Evolutionary conservation across 2,797 vertebrate genomes (phyloP).

Genomic region (Phoeniculus purpureus): DNA sequence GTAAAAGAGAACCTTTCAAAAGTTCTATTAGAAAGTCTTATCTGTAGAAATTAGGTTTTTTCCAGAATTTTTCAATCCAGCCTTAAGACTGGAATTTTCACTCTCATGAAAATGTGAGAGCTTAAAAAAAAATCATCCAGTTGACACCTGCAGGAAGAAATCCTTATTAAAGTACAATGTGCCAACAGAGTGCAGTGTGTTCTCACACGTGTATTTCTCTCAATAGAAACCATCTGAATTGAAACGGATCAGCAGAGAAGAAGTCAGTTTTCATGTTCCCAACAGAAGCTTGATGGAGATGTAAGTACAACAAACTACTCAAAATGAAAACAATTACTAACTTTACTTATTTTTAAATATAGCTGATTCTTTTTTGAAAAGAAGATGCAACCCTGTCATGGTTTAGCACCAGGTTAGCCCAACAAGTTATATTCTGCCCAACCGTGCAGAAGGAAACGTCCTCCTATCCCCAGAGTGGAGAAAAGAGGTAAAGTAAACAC

Average conservation of each 20-base stretch:
- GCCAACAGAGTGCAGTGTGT: constrained; percentile 6
- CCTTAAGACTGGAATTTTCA: neutral
- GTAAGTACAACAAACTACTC: neutral
- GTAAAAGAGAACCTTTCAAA: neutral
- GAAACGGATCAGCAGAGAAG: neutral
- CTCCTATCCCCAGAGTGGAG: too few relatives aligned
- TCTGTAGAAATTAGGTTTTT: neutral
- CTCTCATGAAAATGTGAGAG: neutral
- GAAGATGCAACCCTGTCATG: too few relatives aligned
- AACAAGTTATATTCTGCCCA: too few relatives aligned
- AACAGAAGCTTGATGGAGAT: neutral
- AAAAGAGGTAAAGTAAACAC: too few relatives aligned
- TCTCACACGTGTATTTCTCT: neutral
- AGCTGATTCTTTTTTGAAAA: neutral
- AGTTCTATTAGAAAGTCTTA: neutral
- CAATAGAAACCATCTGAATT: neutral
- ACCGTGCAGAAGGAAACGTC: too few relatives aligned
- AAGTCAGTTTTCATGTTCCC: neutral
- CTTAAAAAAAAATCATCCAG: neutral
- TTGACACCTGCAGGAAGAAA: neutral
- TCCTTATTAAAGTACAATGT: neutral
- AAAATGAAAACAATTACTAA: neutral
- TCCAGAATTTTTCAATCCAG: neutral
- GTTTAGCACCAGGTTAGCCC: too few relatives aligned
- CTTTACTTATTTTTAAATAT: neutral